Conservation (phyloP, 2,113 vertebrate species). For the Andinoacara biseriatus region DNA sequence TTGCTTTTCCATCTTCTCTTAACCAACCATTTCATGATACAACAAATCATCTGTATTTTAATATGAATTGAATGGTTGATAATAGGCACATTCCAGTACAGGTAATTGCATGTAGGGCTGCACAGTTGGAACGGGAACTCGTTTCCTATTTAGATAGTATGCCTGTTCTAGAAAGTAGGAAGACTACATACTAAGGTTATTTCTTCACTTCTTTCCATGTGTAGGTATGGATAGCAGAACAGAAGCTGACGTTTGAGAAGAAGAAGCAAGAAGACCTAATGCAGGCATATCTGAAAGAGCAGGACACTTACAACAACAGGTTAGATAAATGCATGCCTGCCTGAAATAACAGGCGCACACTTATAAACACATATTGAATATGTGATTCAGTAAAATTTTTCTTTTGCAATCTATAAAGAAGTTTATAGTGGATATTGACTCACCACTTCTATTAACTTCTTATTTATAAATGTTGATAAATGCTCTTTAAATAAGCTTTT, state of each 20-base stretch:
- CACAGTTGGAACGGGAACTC: not conserved
- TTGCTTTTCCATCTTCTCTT: not conserved
- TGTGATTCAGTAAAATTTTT: not conserved
- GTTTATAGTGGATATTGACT: not conserved
- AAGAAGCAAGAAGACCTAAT: conserved; percentile 97
- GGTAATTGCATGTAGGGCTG: not conserved
- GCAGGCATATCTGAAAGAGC: conserved; percentile 97
- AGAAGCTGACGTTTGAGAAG: conserved; percentile 97
- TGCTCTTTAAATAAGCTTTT: not conserved
- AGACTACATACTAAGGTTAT: not conserved
- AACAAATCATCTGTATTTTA: not conserved
- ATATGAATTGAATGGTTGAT: not conserved
- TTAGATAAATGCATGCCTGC: conserved; percentile 54
- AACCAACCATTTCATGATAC: not conserved
- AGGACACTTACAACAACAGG: conserved; percentile 98
- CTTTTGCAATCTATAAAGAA: not conserved
- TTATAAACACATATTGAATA: not conserved
- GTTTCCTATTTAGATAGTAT: no score
- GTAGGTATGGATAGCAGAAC: conserved; percentile 99
- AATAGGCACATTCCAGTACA: not conserved
- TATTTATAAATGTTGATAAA: conserved; percentile 4
- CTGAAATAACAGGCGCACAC: not conserved
- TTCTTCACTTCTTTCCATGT: not conserved
- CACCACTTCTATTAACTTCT: not conserved
- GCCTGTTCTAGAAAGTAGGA: no score